phyloP scores from a whole-genome alignment of 2,888 invertebrate species.

The Gonocerus acuteangulatus region DNA sequence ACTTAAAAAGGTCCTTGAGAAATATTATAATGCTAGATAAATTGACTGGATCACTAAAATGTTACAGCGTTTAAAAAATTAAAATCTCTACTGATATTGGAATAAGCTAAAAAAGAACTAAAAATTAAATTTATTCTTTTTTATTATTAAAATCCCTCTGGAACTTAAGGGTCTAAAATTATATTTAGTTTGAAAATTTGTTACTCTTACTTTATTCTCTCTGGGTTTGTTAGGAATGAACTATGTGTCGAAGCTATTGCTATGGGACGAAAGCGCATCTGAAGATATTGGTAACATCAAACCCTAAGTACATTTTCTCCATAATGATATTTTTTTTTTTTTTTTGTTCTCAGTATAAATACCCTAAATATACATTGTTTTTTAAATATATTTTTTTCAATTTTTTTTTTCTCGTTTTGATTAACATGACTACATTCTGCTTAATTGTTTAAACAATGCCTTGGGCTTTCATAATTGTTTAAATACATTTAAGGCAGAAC shows the following conservation, averaged over 20 bases:
- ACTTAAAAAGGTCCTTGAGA: too few relatives aligned
- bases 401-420: background rate
- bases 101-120: too few relatives aligned
- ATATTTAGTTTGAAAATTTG: too few relatives aligned
- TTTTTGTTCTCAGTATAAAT: background rate
- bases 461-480: background rate
- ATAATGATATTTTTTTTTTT: background rate
- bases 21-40: too few relatives aligned
- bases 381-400: background rate
- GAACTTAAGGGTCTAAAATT: too few relatives aligned
- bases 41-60: too few relatives aligned
- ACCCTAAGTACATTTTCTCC: constrained; percentile 14
- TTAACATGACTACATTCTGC: constrained; percentile 4
- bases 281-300: constrained; percentile 27
- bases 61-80: too few relatives aligned
- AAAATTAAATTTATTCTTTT: too few relatives aligned
- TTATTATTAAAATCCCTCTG: too few relatives aligned
- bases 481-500: background rate
- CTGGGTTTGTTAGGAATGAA: too few relatives aligned
- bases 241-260: constrained; percentile 1
- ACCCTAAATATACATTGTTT: background rate
- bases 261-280: constrained; percentile 27
- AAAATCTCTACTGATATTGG: too few relatives aligned
- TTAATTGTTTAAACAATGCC: background rate
- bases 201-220: too few relatives aligned